A percentile compares a stretch with the other conserved stretches of the same genome.
Evolutionary conservation across 2,797 vertebrate species (phyloP).

Genomic region (Hydrolagus colliei): DNA sequence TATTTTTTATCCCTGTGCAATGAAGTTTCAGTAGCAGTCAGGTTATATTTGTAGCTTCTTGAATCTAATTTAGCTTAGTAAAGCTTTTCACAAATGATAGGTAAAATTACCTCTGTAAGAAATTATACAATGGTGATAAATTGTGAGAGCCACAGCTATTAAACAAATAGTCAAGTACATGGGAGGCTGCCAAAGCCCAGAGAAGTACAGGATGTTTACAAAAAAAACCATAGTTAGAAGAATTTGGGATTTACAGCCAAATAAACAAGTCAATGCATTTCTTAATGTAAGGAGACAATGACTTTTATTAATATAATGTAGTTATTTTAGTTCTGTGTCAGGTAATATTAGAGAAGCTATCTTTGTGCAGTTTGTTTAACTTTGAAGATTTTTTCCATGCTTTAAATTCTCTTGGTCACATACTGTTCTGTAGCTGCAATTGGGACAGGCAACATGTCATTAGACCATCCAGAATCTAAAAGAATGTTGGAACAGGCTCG

Average conservation of each 20-base stretch:
- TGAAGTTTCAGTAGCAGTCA: neutral
- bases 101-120: neutral
- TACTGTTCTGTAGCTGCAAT: too few relatives aligned
- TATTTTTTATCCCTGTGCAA: neutral
- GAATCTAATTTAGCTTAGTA: neutral
- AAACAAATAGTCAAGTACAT: neutral
- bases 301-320: neutral
- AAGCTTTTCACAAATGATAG: neutral
- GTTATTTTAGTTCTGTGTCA: neutral
- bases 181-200: neutral
- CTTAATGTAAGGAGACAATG: neutral
- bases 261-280: neutral
- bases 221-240: neutral
- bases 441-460: too few relatives aligned
- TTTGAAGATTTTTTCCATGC: too few relatives aligned
- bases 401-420: too few relatives aligned
- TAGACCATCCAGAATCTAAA: too few relatives aligned
- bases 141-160: neutral
- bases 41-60: neutral
- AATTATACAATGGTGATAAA: neutral
- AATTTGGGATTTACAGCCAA: neutral
- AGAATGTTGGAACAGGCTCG: too few relatives aligned
- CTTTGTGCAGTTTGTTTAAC: too few relatives aligned
- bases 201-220: slow-evolving; percentile 1
- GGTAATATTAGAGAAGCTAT: neutral